A percentile compares a stretch with the other conserved stretches of the same genome.
Conservation (phyloP, 2,888 invertebrate genomes). For the Drosophila tanythrix region DNA sequence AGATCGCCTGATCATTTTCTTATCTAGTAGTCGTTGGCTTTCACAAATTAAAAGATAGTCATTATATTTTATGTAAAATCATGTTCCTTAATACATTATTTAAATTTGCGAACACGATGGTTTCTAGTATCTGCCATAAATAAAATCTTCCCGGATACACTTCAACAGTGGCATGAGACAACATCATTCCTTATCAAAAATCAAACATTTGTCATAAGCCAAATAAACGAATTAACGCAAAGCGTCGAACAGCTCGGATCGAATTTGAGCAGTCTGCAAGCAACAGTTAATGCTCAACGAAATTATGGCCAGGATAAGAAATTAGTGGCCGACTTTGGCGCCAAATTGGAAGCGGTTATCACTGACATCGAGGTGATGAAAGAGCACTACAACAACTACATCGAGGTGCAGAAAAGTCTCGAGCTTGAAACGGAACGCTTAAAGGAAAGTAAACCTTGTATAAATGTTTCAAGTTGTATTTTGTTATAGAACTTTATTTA, state of each 20-base stretch:
- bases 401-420: constrained; percentile 73
- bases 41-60: not conserved
- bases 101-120: not conserved
- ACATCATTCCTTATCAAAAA: constrained; percentile 89
- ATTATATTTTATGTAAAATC: not conserved
- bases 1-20: not conserved
- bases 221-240: constrained; percentile 87
- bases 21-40: not conserved
- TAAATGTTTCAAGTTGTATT: not conserved
- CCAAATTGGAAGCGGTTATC: constrained; percentile 83
- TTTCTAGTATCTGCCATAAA: constrained; percentile 88
- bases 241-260: constrained; percentile 86
- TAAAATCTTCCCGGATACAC: constrained; percentile 89
- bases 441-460: constrained; percentile 39
- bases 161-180: constrained; percentile 90
- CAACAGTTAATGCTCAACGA: constrained; percentile 73
- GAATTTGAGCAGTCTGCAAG: constrained; percentile 83
- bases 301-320: constrained; percentile 83
- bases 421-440: constrained; percentile 69
- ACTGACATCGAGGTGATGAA: constrained; percentile 83
- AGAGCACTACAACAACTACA: constrained; percentile 79
- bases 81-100: not conserved
- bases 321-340: constrained; percentile 83
- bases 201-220: constrained; percentile 87
- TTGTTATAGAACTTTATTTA: not conserved